Evolutionary conservation across 2,888 invertebrate genomes (phyloP), one percentile per base, ranked within the genome.

Genomic region (Callinectes sapidus): DNA sequence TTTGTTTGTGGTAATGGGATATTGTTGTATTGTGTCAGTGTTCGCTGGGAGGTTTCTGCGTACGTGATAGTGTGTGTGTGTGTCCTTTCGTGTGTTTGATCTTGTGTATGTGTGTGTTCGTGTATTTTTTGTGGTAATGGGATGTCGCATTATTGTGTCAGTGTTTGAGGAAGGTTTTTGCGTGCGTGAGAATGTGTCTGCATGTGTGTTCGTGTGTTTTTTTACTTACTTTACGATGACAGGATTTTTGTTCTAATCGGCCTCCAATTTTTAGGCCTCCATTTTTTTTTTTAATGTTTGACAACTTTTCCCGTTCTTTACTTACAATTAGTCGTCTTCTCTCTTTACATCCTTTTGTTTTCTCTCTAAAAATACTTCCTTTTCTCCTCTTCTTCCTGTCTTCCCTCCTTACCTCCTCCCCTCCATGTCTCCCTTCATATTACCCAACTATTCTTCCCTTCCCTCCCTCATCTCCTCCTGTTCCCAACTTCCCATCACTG

Each of bases 331-430:
- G 42, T 14, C 87, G 5, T 16, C 28, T 48, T 87, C 48, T 87
- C 87, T 35, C 87, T 23, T 48, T 87, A 39, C 48, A 35, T 39
- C n/a, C 87, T 42, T n/a, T n/a, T 71, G 71, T 71, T 71, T 71
- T n/a, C 71, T 71, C 28, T 71, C 28, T 8, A 8, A 71, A 71
- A 71, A 71, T 28, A n/a, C 28, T 71, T 71, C 71, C 35, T 35
- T 23, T 87, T 32, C 14, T 32, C n/a, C 14, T 23, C n/a, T 32
- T 48, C 2, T 14, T 14, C n/a, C 48, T 32, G 23, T 13, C 35
- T 81, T 35, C 16, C 35, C 35, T 81, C 81, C 35, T 0, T 35
- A 32, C 16, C 81, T 35, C 81, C 35, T 35, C 32, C 35, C n/a
- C 81, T 81, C 35, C 35, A 32, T 35, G 0, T 18, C 32, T 32